A percentile compares a stretch with the other conserved stretches of the same genome.
Evolutionary conservation across 2,113 vertebrate species (phyloP).

Genomic region (Cacatua alba): DNA sequence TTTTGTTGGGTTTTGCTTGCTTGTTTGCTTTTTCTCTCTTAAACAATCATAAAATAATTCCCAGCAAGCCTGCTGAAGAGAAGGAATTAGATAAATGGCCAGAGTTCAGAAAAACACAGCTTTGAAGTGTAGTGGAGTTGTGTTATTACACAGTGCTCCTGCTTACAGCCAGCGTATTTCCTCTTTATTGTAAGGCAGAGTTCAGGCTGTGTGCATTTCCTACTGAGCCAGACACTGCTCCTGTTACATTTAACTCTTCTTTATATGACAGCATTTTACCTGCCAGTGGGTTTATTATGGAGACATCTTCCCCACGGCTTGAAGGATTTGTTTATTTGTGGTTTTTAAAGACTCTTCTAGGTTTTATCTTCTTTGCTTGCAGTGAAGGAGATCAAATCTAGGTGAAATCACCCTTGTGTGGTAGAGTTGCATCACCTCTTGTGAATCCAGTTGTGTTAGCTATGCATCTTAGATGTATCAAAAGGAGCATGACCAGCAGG

Average conservation of each 20-base stretch:
- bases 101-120: slow-evolving; percentile 52
- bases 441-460: neutral
- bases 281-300: slow-evolving; percentile 19
- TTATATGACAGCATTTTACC: slow-evolving; percentile 21
- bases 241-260: slow-evolving; percentile 34
- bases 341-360: neutral
- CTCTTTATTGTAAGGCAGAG: slow-evolving; percentile 45
- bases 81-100: slow-evolving; percentile 53
- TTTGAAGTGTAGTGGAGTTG: slow-evolving; percentile 36
- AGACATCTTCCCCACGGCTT: neutral
- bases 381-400: neutral
- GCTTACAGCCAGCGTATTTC: slow-evolving; percentile 26
- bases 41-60: slow-evolving; percentile 20
- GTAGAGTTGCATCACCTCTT: neutral
- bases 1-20: neutral
- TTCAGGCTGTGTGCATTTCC: slow-evolving; percentile 45
- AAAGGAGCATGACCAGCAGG: too few species aligned
- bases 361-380: neutral
- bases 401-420: neutral
- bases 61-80: neutral
- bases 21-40: neutral
- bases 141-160: slow-evolving; percentile 29
- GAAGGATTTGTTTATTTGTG: slow-evolving; percentile 17
- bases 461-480: neutral
- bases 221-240: neutral